Conservation (phyloP, 2,113 vertebrate genomes). For the Ophthalmolycus amberensis region DNA sequence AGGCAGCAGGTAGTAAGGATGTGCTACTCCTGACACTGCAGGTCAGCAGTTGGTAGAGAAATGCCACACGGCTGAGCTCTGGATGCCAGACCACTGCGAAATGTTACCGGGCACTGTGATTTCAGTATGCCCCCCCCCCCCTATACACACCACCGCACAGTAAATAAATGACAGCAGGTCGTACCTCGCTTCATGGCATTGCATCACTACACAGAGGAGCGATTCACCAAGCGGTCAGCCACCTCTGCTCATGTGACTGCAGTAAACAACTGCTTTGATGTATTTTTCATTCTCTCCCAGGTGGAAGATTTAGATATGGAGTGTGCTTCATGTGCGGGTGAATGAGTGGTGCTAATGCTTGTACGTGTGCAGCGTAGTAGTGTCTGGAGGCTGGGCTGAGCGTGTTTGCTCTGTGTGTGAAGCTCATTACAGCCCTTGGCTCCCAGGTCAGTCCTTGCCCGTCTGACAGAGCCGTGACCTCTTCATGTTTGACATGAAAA, state of each 20-base stretch:
- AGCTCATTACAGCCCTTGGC: constrained; percentile 46
- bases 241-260: constrained; percentile 61
- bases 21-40: constrained; percentile 77
- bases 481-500: constrained; percentile 57
- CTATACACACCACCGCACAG: constrained; percentile 26
- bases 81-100: constrained; percentile 81
- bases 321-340: constrained; percentile 49
- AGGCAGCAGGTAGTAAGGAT: constrained; percentile 81
- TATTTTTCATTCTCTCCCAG: constrained; percentile 79
- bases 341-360: constrained; percentile 31
- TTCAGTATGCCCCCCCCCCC: constrained; percentile 35
- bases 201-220: constrained; percentile 71
- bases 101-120: constrained; percentile 79
- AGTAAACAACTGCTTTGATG: constrained; percentile 70
- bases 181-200: constrained; percentile 32
- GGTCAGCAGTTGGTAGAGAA: constrained; percentile 81
- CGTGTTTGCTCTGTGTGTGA: constrained; percentile 54
- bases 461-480: constrained; percentile 67
- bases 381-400: constrained; percentile 36
- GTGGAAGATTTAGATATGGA: constrained; percentile 73
- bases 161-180: constrained; percentile 72
- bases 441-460: constrained; percentile 51
- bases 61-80: constrained; percentile 82
- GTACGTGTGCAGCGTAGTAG: constrained; percentile 27
- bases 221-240: constrained; percentile 67